Conservation (phyloP, 2,888 invertebrate genomes). For the Coecobrya sp. region DNA sequence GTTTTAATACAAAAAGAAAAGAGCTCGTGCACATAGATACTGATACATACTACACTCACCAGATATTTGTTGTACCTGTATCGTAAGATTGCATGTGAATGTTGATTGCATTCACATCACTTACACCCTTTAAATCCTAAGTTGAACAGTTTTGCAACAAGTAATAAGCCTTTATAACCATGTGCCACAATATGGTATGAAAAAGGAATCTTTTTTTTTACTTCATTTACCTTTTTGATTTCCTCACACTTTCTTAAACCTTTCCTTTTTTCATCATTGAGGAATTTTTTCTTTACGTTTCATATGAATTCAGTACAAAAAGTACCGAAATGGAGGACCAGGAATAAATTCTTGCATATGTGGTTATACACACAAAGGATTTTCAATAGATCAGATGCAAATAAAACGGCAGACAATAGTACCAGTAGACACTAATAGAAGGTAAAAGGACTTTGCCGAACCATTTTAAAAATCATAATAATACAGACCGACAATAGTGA, state of each 20-base stretch:
- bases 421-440: not conserved
- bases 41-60: not conserved
- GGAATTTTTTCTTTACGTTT: not conserved
- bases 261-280: not conserved
- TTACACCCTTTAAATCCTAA: not conserved
- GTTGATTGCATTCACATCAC: not conserved
- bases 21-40: not conserved
- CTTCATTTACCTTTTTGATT: too few relatives aligned
- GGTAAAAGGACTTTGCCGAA: not conserved
- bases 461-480: too few relatives aligned
- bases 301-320: not conserved
- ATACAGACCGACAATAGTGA: too few relatives aligned
- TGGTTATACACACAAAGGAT: too few relatives aligned
- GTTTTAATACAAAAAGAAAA: not conserved
- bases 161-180: not conserved
- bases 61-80: not conserved
- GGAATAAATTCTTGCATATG: not conserved
- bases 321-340: not conserved
- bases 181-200: too few relatives aligned
- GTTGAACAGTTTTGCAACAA: not conserved
- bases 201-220: too few relatives aligned
- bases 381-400: not conserved
- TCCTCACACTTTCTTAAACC: not conserved
- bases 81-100: not conserved
- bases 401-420: not conserved